phyloP scores from a whole-genome alignment of 1,140 invertebrate species.

The Bombus ignitus region DNA sequence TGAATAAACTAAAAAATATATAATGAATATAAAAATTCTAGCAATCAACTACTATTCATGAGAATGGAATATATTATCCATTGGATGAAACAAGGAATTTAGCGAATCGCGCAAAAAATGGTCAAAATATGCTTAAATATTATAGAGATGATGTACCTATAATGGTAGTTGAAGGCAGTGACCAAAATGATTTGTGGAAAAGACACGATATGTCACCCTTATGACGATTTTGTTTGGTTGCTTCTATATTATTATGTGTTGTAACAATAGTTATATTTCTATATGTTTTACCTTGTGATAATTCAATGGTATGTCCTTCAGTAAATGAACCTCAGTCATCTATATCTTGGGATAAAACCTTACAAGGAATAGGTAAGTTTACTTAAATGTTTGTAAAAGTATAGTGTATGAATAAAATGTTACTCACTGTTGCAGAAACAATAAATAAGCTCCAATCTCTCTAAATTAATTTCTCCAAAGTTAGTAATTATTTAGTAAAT shows the following conservation, averaged over 20 bases:
- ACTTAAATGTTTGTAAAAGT: constrained; percentile 14
- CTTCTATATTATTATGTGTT: constrained; percentile 87
- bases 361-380: constrained; percentile 85
- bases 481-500: no score
- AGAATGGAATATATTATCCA: constrained; percentile 76
- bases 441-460: no score
- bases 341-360: constrained; percentile 86
- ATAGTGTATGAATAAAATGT: neutral
- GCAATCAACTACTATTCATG: constrained; percentile 66
- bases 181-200: constrained; percentile 84
- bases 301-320: constrained; percentile 85
- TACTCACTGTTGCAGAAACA: neutral
- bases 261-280: constrained; percentile 88
- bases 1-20: neutral
- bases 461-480: no score
- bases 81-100: constrained; percentile 77
- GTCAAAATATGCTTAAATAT: constrained; percentile 72
- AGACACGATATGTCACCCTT: constrained; percentile 86
- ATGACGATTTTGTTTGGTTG: constrained; percentile 86
- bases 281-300: constrained; percentile 89
- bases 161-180: constrained; percentile 84
- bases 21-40: constrained; percentile 17
- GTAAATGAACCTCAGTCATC: constrained; percentile 84
- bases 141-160: constrained; percentile 84
- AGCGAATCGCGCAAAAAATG: constrained; percentile 70